phyloP scores from a whole-genome alignment of 2,888 invertebrate species.

The Reticulitermes lucifugus region DNA sequence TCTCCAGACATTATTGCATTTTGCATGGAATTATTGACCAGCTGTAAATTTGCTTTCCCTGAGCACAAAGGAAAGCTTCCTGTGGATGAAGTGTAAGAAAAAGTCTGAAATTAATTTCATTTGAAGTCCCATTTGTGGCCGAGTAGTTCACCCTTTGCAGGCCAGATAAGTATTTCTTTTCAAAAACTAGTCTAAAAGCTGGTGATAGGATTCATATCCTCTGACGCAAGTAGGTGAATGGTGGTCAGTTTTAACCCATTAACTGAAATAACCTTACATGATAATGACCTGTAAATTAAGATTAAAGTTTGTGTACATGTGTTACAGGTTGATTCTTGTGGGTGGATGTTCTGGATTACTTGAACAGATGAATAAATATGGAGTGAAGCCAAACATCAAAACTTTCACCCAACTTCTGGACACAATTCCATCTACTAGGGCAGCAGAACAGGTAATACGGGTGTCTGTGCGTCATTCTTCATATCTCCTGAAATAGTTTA shows the following conservation, averaged over 20 bases:
- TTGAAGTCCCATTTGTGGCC: no score
- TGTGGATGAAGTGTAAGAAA: conserved; percentile 37
- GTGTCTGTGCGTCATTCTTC: no score
- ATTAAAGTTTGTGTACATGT: conserved; percentile 20
- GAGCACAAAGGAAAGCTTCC: conserved; percentile 66
- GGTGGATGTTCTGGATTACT: conserved; percentile 86
- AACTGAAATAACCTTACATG: no score
- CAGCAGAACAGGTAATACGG: conserved; percentile 71
- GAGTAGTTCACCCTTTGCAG: no score
- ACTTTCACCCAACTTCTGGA: conserved; percentile 83
- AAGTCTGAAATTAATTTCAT: background rate
- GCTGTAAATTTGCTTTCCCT: no score
- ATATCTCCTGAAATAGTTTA: background rate
- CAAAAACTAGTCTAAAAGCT: background rate
- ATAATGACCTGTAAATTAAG: no score
- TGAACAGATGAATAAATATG: conserved; percentile 75
- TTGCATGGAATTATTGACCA: conserved; percentile 5
- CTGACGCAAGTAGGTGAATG: no score
- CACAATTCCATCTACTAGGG: conserved; percentile 73
- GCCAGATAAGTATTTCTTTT: background rate
- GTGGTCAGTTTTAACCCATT: no score
- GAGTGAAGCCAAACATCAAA: conserved; percentile 80
- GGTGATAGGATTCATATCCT: no score
- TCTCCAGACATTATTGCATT: conserved; percentile 70
- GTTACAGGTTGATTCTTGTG: conserved; percentile 73